Evolutionary conservation across 2,797 vertebrate genomes (phyloP), one percentile per base, ranked within the genome.

Genomic region (Chloroceryle inda): DNA sequence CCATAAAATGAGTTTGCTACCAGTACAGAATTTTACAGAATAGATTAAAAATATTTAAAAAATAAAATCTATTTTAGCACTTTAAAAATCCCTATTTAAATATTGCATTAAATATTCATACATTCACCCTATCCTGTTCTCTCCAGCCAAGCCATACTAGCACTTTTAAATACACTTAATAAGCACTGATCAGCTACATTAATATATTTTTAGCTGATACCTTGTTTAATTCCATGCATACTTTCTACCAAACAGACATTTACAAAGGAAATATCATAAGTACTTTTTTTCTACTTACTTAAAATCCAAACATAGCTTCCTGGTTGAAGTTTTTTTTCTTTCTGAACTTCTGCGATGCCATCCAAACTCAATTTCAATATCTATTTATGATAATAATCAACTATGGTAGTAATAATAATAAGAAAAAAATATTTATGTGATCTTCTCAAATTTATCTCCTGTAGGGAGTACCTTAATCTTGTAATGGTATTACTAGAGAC

Each of bases 101-200:
- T 63, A 89, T 84, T 77, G 33, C 26, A 78, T 93, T 92, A 93
- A 53, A 71, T 76, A 45, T 84, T 89, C 27, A 63, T 81, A 26
- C 13, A 42, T 40, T 8, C 2, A 52, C 31, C 19, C 33, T 88
- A 27, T 72, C 20, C 21, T 89, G 5, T 22, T 22, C 21, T 84
- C 68, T 67, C 13, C 47, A 76, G 31, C 86, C 7, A 72, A 62
- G 42, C 74, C 73, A 83, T 66, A 68, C 5, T 52, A 76, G 64
- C 58, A 33, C 31, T 81, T 95, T 97, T 91, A 92, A 93, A 85
- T 85, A 79, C 16, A 79, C 20, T 86, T 90, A 35, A 68, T 49
- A 23, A 92, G 18, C 31, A 89, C 15, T 58, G 38, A 42, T 67
- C 44, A 88, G 19, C 55, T 44, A 64, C n/a, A 22, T 68, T 18